These are phyloP conservation scores for Conger conger DNA, from an alignment of 2,113 vertebrate species.

Conservation along the genomic window DNA sequence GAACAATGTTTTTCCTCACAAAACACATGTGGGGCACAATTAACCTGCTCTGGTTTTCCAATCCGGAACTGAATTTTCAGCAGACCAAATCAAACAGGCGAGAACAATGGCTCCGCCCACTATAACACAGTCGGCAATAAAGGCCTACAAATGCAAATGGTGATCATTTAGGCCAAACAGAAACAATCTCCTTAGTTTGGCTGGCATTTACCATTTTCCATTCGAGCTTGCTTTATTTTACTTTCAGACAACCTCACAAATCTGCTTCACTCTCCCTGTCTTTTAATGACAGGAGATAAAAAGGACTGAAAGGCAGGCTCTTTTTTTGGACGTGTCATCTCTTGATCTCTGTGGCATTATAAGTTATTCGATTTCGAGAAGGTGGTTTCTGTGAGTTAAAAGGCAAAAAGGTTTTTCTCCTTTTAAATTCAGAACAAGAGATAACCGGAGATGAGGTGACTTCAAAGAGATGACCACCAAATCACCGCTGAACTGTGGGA, in stretches of 20 bases:
- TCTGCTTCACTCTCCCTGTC: neutral
- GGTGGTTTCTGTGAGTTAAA: neutral
- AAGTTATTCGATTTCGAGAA: neutral
- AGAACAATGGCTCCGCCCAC: neutral
- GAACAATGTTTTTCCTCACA: too few species aligned
- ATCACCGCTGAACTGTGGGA: neutral
- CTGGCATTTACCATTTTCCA: neutral
- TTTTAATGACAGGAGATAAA: neutral
- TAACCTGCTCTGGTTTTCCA: too few species aligned
- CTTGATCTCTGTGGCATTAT: neutral
- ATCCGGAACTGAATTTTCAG: neutral
- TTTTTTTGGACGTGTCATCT: conserved; percentile 7
- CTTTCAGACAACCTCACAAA: neutral
- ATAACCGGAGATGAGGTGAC: neutral
- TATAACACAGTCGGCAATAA: neutral
- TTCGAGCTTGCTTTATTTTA: neutral
- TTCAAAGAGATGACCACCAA: neutral
- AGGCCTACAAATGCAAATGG: neutral
- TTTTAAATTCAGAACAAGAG: neutral
- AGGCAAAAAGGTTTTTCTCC: neutral
- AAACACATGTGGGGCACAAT: too few species aligned
- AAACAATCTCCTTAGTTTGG: neutral
- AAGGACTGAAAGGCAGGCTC: neutral
- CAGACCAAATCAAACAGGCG: neutral
- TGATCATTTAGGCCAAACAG: neutral